These are phyloP conservation scores for Leptinotarsa tumamoca DNA, from an alignment of 2,888 invertebrate genomes.

Conservation along the genomic window DNA sequence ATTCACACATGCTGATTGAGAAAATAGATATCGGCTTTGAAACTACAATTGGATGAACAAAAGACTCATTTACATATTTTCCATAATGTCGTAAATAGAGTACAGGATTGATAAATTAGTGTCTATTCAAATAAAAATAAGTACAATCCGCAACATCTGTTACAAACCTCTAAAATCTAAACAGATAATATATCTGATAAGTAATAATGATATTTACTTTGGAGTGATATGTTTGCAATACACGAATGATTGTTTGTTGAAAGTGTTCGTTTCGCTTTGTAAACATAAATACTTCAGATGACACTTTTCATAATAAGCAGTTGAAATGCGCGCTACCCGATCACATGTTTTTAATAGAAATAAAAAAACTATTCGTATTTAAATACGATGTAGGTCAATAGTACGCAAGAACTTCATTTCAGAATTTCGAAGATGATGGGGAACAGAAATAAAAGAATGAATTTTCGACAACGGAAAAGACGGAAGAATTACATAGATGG, in stretches of 20 bases:
- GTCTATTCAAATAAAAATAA: too few relatives aligned
- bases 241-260: conserved; percentile 38
- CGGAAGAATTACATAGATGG: too few relatives aligned
- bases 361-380: conserved; percentile 19
- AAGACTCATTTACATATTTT: too few relatives aligned
- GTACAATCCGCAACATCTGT: conserved; percentile 12
- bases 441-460: too few relatives aligned
- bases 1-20: too few relatives aligned
- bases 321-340: conserved; percentile 5
- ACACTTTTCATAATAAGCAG: conserved; percentile 67
- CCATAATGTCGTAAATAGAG: too few relatives aligned
- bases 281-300: conserved; percentile 66
- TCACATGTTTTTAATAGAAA: conserved; percentile 11
- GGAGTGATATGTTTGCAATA: conserved; percentile 39
- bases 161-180: conserved; percentile 8
- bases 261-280: conserved; percentile 48
- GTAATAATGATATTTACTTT: conserved; percentile 60
- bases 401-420: not conserved
- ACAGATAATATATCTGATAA: conserved; percentile 37
- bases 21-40: too few relatives aligned
- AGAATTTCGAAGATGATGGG: too few relatives aligned
- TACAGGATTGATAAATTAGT: too few relatives aligned
- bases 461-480: too few relatives aligned
- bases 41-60: too few relatives aligned
- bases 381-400: not conserved